Conservation (phyloP, 2,797 vertebrate species). For the Capromys pilorides region DNA sequence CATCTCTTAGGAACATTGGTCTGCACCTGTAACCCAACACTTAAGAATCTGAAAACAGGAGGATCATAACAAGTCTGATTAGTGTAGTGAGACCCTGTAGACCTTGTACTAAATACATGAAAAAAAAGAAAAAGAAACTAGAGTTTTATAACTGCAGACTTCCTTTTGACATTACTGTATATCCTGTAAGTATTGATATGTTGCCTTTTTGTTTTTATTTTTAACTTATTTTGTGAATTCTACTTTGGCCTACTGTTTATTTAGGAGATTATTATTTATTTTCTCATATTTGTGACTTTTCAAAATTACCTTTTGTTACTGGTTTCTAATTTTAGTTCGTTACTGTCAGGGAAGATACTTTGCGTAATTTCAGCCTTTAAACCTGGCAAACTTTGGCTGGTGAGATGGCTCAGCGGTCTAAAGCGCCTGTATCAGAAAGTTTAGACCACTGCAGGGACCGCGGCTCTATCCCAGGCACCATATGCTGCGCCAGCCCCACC, state of each 20-base stretch:
- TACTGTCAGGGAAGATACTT: neutral
- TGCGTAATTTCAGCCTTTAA: neutral
- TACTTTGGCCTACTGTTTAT: neutral
- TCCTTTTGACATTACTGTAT: neutral
- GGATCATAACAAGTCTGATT: no score
- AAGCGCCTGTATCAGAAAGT: no score
- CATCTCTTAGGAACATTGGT: no score
- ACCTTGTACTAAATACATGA: no score
- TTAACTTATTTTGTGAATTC: neutral
- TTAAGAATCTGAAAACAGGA: no score
- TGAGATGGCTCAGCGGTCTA: no score
- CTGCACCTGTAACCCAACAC: no score
- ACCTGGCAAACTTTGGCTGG: no score
- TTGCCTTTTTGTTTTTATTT: neutral
- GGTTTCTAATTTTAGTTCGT: neutral
- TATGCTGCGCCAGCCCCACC: no score
- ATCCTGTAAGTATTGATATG: neutral
- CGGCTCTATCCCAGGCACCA: no score
- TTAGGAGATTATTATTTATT: neutral
- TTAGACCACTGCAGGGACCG: no score
- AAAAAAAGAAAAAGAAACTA: neutral
- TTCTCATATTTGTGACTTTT: neutral
- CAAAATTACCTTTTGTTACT: neutral
- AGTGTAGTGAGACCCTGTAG: no score
- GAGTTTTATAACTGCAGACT: neutral